Base-by-base conservation (phyloP, 2,797 vertebrate genomes). In the Enteromius treurensis region DNA sequence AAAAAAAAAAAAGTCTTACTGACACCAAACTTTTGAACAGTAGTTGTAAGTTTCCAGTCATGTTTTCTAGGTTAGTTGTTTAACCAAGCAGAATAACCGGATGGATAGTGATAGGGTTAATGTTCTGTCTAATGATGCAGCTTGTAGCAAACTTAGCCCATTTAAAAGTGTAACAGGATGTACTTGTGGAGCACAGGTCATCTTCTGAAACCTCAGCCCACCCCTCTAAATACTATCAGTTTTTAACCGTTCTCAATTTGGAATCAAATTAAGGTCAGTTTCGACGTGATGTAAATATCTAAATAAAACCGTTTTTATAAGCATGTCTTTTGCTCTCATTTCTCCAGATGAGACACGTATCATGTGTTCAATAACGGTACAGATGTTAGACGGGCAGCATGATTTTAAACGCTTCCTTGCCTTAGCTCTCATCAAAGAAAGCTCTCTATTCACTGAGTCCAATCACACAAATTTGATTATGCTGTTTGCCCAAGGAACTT, bases 391-490 rank as follows among this genome's bases (percentile, higher is more conserved):
- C 45, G 84, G 79, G 87, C 90, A 89, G 87, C 85, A 64, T 11
- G 81, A 82, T 89, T 80, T 91, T 91, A 91, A 92, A 93, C 84
- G 77, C 87, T 90, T 92, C 87, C 90, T 89, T 91, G 86, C 92
- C 89, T 90, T 32, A 21, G 86, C 68, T 74, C 13, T 79, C 17
- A 84, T 92, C 88, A 94, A 93, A 92, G 88, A 87, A 90, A 67
- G 81, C 88, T 92, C 88, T 92, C 89, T 90, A 86, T 88, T 83
- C 86, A 64, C 78, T 67, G 86, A 90, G 88, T 89, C 87, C 90
- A 91, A 91, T 93, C 90, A 90, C 91, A 91, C 91, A 92, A 92
- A 94, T 94, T 92, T 87, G 92, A 95, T 95, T 94, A 94, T 85
- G 89, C 51, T 32, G 79, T 92, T 93, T 87, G 91, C 90, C 91